Evolutionary conservation across 2,888 invertebrate species (phyloP).

Genomic region (Leptodirus hochenwartii): DNA sequence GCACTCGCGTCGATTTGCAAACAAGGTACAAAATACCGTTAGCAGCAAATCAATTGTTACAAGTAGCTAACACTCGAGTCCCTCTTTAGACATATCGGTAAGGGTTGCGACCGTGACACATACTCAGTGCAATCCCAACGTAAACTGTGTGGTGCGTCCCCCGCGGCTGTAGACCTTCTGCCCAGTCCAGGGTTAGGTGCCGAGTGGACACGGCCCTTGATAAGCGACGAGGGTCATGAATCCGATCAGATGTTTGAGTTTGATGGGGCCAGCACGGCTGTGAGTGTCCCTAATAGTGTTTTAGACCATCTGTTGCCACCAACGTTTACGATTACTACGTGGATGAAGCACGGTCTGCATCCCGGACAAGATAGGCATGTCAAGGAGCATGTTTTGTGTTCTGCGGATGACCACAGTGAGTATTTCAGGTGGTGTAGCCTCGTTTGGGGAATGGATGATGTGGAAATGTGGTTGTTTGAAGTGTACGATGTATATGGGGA

Average conservation of each 20-base stretch:
- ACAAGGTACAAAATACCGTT: conserved; percentile 21
- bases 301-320: conserved; percentile 60
- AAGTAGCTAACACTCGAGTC: neutral
- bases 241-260: conserved; percentile 90
- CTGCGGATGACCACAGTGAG: conserved; percentile 94
- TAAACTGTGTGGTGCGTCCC: conserved; percentile 71
- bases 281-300: conserved; percentile 59
- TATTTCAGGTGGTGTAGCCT: too few species aligned
- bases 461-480: too few species aligned
- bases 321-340: conserved; percentile 81
- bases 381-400: conserved; percentile 94
- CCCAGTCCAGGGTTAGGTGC: conserved; percentile 62
- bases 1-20: conserved; percentile 28
- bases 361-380: conserved; percentile 68
- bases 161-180: conserved; percentile 69
- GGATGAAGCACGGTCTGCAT: conserved; percentile 83
- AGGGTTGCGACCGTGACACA: conserved; percentile 91
- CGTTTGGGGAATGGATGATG: too few species aligned
- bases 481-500: too few species aligned
- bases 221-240: conserved; percentile 65
- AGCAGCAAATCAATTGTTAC: neutral
- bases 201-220: conserved; percentile 67
- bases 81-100: conserved; percentile 60
- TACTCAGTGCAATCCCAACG: conserved; percentile 73
- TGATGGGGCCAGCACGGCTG: conserved; percentile 79